Percentiles rank a stretch among this genome's conserved stretches.
phyloP scores from a whole-genome alignment of 2,797 vertebrate species.

The Gymnocypris eckloni region DNA sequence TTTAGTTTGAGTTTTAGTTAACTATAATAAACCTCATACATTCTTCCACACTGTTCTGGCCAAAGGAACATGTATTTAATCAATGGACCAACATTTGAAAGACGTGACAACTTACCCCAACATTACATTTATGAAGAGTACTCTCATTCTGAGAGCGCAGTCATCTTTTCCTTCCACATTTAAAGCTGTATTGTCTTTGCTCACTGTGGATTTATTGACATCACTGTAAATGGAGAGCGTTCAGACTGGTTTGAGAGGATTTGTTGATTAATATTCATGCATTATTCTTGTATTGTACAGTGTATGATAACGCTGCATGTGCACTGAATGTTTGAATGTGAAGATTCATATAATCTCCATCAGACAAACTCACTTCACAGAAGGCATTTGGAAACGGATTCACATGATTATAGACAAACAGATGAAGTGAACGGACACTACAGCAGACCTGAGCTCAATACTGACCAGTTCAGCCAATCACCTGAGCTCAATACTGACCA shows the following conservation, averaged over 20 bases:
- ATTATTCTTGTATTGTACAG: neutral
- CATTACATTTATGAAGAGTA: neutral
- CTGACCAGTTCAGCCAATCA: neutral
- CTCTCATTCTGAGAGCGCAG: neutral
- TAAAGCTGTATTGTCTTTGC: neutral
- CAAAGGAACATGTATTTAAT: neutral
- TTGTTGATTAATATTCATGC: neutral
- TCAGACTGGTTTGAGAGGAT: conserved; percentile 3
- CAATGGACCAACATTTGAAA: neutral
- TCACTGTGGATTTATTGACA: neutral
- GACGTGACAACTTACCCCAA: neutral
- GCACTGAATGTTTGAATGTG: neutral
- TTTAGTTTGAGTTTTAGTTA: neutral
- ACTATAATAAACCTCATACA: neutral
- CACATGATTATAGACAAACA: neutral
- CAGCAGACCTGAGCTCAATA: neutral
- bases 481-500: too few relatives aligned
- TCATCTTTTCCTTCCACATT: neutral
- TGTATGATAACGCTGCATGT: neutral
- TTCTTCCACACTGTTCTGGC: neutral
- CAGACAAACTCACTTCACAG: conserved; percentile 3
- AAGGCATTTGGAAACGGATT: neutral
- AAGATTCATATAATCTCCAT: neutral
- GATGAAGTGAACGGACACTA: neutral
- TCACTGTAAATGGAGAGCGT: neutral